Evolutionary conservation across 2,113 vertebrate species (phyloP).

Genomic region (Otus sunia): DNA sequence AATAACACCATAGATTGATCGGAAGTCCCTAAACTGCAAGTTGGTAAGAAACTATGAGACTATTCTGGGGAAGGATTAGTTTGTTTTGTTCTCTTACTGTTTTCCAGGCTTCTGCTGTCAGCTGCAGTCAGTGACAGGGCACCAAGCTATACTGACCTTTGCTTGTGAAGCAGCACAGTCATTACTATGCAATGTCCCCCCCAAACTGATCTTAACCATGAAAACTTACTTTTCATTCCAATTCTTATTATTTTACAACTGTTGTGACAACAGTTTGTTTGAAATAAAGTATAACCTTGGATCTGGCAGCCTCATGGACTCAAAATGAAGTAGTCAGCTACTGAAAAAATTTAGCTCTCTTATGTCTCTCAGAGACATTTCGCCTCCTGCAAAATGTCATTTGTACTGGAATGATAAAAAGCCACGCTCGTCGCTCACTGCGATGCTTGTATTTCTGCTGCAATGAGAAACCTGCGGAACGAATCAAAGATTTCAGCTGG

Average conservation of each 20-base stretch:
- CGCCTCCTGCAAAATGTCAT: neutral
- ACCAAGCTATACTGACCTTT: neutral
- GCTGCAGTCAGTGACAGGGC: neutral
- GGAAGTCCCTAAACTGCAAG: neutral
- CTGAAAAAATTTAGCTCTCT: neutral
- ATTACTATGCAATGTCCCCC: neutral
- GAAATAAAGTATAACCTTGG: neutral
- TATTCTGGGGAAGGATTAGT: neutral
- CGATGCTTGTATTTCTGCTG: neutral
- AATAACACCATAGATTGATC: neutral
- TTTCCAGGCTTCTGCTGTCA: neutral
- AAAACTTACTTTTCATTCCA: neutral
- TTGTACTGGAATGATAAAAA: neutral
- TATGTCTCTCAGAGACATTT: neutral
- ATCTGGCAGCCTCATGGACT: neutral
- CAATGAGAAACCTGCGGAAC: neutral
- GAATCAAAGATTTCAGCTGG: neutral
- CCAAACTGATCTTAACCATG: neutral
- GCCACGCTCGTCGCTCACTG: neutral
- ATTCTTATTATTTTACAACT: neutral
- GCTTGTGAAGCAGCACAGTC: neutral
- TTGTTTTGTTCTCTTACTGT: neutral
- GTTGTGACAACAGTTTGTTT: neutral
- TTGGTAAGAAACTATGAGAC: neutral
- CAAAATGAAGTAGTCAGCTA: neutral